Evolutionary conservation across 1,140 invertebrate species (phyloP).

Genomic region (Megalonaias nervosa): DNA sequence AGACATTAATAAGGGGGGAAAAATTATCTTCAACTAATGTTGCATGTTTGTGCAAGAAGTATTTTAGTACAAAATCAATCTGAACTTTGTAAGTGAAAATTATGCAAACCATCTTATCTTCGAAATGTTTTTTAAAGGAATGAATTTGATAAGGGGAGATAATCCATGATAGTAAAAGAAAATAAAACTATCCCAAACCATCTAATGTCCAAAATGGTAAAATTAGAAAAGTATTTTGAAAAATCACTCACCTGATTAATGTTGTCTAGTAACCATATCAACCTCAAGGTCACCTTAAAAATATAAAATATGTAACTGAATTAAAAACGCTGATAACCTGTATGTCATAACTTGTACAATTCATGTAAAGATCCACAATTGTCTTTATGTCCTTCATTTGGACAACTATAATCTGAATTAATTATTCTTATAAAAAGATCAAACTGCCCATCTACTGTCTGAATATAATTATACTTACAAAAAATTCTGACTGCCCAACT

Average conservation of each 20-base stretch:
- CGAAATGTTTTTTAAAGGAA: neutral
- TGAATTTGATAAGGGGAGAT: no score
- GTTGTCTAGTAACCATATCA: slow-evolving; percentile 85
- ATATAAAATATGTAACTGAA: slow-evolving; percentile 15
- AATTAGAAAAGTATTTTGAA: neutral
- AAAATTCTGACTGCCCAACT: no score
- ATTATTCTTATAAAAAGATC: no score
- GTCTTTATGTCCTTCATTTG: neutral
- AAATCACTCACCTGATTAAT: slow-evolving; percentile 72
- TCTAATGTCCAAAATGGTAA: no score
- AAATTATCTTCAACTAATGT: no score
- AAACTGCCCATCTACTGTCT: no score
- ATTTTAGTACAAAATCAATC: neutral
- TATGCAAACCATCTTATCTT: neutral
- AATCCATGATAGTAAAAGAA: no score
- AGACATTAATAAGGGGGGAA: no score
- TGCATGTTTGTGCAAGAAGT: no score
- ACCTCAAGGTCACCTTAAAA: slow-evolving; percentile 82
- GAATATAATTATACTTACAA: no score
- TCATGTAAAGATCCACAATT: neutral
- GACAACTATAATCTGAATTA: no score
- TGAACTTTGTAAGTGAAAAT: neutral
- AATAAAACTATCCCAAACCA: no score
- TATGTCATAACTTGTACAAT: neutral
- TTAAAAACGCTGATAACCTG: neutral